Percentiles rank a stretch among this genome's conserved stretches.
These are phyloP conservation scores for Micronycteris hirsuta DNA, from an alignment of 2,113 vertebrate species.

Conservation along the genomic window DNA sequence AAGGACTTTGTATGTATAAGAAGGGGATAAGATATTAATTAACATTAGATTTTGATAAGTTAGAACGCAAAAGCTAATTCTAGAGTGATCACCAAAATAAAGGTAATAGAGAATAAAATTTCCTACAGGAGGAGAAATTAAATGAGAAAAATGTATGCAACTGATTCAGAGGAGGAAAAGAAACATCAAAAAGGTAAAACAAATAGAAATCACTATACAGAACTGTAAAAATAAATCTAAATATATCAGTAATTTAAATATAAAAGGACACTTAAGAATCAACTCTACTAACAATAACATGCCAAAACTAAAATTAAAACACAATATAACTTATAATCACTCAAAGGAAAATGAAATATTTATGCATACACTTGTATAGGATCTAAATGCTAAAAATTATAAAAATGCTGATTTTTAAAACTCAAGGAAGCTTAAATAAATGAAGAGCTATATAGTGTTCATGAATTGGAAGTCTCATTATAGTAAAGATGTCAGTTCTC, in stretches of 20 bases:
- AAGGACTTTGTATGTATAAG: background rate
- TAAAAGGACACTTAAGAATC: background rate
- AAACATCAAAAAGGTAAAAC: background rate
- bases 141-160: background rate
- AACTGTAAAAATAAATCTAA: slow-evolving; percentile 1
- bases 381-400: background rate
- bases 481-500: background rate
- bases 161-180: background rate
- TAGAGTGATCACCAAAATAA: background rate
- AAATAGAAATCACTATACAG: slow-evolving; percentile 7
- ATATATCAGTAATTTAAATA: background rate
- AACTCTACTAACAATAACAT: background rate
- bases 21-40: background rate
- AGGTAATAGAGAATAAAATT: background rate
- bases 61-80: slow-evolving; percentile 27
- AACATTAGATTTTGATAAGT: background rate
- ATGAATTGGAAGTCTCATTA: background rate
- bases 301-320: background rate
- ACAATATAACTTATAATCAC: background rate
- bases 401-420: slow-evolving; percentile 1
- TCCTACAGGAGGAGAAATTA: background rate
- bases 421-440: background rate
- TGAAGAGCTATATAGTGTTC: background rate
- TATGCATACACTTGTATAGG: background rate
- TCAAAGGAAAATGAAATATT: background rate